Percentiles rank a stretch among this genome's conserved stretches.
Evolutionary conservation across 2,888 invertebrate genomes (phyloP).

Genomic region (Diplolepis rosae): DNA sequence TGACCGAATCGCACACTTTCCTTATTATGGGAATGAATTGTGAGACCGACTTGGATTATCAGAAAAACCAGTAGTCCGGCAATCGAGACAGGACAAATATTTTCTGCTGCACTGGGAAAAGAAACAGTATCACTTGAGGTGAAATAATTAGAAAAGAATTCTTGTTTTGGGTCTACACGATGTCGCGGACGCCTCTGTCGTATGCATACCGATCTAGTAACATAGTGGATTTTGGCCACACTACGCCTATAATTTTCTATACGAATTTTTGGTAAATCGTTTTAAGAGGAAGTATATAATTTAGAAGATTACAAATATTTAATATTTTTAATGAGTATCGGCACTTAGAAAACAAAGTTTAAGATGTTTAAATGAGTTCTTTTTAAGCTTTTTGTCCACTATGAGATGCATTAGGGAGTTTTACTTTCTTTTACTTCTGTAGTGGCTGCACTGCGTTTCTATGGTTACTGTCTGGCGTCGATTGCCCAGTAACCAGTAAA

Average conservation of each 20-base stretch:
- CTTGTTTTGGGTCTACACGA: conserved; percentile 60
- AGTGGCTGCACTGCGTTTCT: conserved; percentile 53
- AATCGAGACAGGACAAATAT: not conserved
- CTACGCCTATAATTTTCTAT: conserved; percentile 12
- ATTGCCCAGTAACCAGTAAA: not conserved
- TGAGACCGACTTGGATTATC: not conserved
- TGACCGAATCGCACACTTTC: conserved; percentile 59
- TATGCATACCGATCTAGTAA: conserved; percentile 47
- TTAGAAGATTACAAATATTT: conserved; percentile 25
- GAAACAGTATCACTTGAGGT: conserved; percentile 38
- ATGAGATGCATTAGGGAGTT: conserved; percentile 48
- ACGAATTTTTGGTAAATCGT: not conserved
- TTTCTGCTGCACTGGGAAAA: not conserved
- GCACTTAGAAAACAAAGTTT: not conserved
- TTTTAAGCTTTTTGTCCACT: conserved; percentile 25
- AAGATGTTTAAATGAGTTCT: not conserved
- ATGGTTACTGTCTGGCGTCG: conserved; percentile 53
- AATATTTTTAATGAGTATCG: not conserved
- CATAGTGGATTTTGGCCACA: conserved; percentile 36
- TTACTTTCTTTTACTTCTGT: conserved; percentile 28
- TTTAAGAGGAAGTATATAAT: not conserved
- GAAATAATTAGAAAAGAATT: conserved; percentile 48
- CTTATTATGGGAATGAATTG: conserved; percentile 32
- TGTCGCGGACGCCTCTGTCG: conserved; percentile 61
- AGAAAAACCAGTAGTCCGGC: not conserved